phyloP scores from a whole-genome alignment of 2,888 invertebrate species.

The Stomorhina lunata region DNA sequence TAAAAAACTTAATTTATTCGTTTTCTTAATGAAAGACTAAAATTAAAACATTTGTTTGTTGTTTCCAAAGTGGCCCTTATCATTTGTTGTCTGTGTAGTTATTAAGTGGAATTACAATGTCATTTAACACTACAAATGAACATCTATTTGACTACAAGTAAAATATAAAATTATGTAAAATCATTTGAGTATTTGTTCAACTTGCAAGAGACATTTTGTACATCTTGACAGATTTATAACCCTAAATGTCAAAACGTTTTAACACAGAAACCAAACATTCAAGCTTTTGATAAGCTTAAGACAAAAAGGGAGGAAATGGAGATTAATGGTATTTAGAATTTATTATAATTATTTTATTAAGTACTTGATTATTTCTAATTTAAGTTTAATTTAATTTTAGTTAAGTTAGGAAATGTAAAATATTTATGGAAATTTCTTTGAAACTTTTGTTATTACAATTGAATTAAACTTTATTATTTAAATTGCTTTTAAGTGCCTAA shows the following conservation, averaged over 20 bases:
- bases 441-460: too few relatives aligned
- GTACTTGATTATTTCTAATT: background rate
- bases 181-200: background rate
- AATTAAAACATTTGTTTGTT: background rate
- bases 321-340: background rate
- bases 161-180: too few relatives aligned
- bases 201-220: background rate
- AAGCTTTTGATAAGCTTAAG: background rate
- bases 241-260: background rate
- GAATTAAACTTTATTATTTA: too few relatives aligned
- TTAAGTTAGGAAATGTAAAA: too few relatives aligned
- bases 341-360: background rate
- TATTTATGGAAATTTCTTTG: too few relatives aligned
- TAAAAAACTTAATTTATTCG: background rate
- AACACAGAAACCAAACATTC: background rate
- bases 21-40: background rate
- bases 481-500: too few relatives aligned
- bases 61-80: background rate
- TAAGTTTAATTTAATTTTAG: background rate
- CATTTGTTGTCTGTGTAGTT: background rate
- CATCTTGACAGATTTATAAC: background rate
- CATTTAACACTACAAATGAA: background rate
- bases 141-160: background rate
- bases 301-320: background rate
- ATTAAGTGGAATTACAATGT: background rate